phyloP scores from a whole-genome alignment of 1,140 invertebrate species.

The Geopemphigus sp. region DNA sequence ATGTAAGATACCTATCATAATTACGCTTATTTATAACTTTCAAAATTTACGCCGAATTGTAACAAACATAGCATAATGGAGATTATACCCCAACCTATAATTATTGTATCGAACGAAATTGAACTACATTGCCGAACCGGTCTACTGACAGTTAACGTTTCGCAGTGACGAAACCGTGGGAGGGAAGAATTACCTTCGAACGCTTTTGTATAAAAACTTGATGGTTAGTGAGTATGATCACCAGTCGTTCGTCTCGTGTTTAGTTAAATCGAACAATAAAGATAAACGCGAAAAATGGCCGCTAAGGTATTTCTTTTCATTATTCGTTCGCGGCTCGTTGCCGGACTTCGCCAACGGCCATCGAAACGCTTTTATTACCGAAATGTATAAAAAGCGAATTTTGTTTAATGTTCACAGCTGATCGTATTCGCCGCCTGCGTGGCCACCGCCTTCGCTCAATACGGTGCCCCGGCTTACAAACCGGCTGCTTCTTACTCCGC shows the following conservation, averaged over 20 bases:
- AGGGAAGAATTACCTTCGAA: constrained; percentile 30
- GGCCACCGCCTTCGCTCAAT: constrained; percentile 56
- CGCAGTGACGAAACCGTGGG: neutral
- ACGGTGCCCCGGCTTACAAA: constrained; percentile 49
- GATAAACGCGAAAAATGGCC: constrained; percentile 17
- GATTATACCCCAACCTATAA: neutral
- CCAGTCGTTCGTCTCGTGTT: neutral
- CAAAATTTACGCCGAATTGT: neutral
- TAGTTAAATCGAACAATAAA: neutral
- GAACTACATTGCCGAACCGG: constrained; percentile 32
- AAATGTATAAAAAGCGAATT: no score
- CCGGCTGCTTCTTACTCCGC: constrained; percentile 44
- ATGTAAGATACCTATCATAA: no score
- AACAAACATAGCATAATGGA: neutral
- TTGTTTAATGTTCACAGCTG: neutral
- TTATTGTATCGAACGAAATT: neutral
- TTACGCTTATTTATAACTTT: neutral
- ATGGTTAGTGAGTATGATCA: neutral
- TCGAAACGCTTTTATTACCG: no score
- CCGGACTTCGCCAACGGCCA: no score
- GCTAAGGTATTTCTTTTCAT: no score
- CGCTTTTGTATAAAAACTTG: constrained; percentile 9
- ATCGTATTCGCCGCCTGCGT: constrained; percentile 57
- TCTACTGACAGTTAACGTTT: constrained; percentile 9
- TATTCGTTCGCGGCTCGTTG: no score